Evolutionary conservation across 2,888 invertebrate species (phyloP).

Genomic region (Isotomurus palustris): DNA sequence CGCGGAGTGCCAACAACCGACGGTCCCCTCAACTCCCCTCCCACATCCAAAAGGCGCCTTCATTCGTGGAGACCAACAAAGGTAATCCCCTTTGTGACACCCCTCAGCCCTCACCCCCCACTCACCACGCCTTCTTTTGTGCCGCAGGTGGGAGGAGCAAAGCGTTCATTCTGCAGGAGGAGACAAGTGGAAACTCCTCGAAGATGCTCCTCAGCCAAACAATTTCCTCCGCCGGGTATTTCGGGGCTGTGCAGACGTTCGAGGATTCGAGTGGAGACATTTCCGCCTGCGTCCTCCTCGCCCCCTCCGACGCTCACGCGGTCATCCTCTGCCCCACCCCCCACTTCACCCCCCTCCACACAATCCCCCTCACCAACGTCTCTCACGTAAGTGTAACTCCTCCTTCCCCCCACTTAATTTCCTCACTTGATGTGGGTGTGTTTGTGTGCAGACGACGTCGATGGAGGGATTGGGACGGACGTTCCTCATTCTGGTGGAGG

Average conservation of each 20-base stretch:
- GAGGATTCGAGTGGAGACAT: not conserved
- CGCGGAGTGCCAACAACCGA: not conserved
- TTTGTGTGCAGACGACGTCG: conserved; percentile 13
- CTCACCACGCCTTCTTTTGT: not conserved
- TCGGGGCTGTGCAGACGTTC: not conserved
- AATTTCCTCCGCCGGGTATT: not conserved
- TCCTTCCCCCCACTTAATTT: too few relatives aligned
- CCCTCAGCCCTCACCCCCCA: not conserved
- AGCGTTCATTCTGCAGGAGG: conserved; percentile 7
- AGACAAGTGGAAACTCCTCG: not conserved
- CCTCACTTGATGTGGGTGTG: not conserved
- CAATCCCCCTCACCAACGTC: not conserved
- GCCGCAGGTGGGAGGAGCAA: conserved; percentile 18
- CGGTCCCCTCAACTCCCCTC: not conserved
- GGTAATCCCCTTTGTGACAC: too few relatives aligned
- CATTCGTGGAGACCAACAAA: too few relatives aligned
- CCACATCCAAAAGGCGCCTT: not conserved
- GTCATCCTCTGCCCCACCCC: too few relatives aligned
- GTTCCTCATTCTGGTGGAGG: conserved; percentile 11
- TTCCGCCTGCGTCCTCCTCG: too few relatives aligned
- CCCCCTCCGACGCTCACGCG: too few relatives aligned
- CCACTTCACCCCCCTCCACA: not conserved
- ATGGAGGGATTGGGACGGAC: conserved; percentile 12
- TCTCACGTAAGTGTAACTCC: too few relatives aligned
- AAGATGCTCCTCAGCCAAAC: not conserved